A percentile compares a stretch with the other conserved stretches of the same genome.
These are phyloP conservation scores for Abrostola tripartita DNA, from an alignment of 2,888 invertebrate species.

Conservation along the genomic window DNA sequence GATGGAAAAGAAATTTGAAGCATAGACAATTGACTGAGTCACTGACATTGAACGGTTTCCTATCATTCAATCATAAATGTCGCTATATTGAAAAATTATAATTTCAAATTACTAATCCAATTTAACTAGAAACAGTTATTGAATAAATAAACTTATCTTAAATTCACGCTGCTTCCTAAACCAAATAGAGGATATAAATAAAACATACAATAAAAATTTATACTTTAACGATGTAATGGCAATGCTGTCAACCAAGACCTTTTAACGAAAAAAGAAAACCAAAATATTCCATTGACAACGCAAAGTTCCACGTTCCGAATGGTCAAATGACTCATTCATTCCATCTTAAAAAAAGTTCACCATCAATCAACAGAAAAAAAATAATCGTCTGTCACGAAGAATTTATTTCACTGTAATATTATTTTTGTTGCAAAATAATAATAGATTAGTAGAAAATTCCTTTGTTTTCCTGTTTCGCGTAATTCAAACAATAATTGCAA, in stretches of 20 bases:
- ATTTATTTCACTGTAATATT: conserved; percentile 74
- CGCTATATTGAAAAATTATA: conserved; percentile 38
- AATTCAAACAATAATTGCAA: conserved; percentile 60
- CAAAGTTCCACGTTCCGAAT: conserved; percentile 56
- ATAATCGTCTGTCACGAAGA: conserved; percentile 74
- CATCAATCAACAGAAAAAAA: conserved; percentile 69
- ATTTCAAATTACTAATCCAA: neutral
- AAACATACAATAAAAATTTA: neutral
- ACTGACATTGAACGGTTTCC: conserved; percentile 67
- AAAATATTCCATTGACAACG: conserved; percentile 35
- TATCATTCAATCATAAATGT: conserved; percentile 47
- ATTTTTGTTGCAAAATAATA: conserved; percentile 80
- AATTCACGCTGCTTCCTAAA: neutral
- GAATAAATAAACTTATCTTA: too few relatives aligned
- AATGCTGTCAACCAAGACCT: conserved; percentile 11
- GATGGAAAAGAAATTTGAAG: conserved; percentile 76
- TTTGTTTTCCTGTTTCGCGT: conserved; percentile 71
- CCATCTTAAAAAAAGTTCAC: conserved; percentile 49
- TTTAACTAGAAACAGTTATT: too few relatives aligned
- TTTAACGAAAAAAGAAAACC: conserved; percentile 23
- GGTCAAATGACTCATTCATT: conserved; percentile 55
- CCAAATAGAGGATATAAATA: neutral
- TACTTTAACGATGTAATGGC: neutral
- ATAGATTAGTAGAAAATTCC: conserved; percentile 70
- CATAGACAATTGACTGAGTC: conserved; percentile 72